These are phyloP conservation scores for Andrena chrysosceles DNA, from an alignment of 2,888 invertebrate species.

Conservation along the genomic window DNA sequence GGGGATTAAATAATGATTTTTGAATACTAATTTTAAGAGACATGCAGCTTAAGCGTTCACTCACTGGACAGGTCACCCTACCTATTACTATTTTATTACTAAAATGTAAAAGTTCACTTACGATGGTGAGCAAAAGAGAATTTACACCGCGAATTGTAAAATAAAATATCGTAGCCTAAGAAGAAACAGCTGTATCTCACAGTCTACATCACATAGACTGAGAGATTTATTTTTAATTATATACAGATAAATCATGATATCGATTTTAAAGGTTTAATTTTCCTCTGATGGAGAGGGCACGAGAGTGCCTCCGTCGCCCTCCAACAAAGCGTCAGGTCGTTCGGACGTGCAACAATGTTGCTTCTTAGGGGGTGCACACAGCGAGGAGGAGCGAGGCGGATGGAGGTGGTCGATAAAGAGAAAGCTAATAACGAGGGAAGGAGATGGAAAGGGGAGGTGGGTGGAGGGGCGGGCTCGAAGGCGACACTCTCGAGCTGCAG, in stretches of 20 bases:
- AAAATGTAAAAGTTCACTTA: not conserved
- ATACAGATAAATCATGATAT: not conserved
- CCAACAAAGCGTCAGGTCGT: slow-evolving; percentile 53
- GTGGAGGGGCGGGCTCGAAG: slow-evolving; percentile 59
- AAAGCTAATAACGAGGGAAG: slow-evolving; percentile 52
- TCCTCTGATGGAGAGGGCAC: not conserved
- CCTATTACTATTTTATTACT: not conserved
- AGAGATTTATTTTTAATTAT: not conserved
- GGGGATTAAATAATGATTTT: too few relatives aligned
- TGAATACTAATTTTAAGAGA: too few relatives aligned
- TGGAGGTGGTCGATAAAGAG: slow-evolving; percentile 52
- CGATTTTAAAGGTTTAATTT: slow-evolving; percentile 18
- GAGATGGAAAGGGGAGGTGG: not conserved
- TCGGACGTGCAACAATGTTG: slow-evolving; percentile 67
- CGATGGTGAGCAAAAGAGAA: not conserved
- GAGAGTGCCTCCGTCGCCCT: slow-evolving; percentile 15
- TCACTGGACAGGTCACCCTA: too few relatives aligned
- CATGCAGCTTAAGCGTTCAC: too few relatives aligned
- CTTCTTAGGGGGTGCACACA: slow-evolving; percentile 51
- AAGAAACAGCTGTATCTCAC: not conserved
- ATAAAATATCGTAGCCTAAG: not conserved
- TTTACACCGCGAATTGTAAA: not conserved
- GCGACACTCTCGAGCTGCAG: slow-evolving; percentile 74
- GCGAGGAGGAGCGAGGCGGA: slow-evolving; percentile 25
- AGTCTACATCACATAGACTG: not conserved